Evolutionary conservation across 2,113 vertebrate genomes (phyloP).

Genomic region (Varanus komodoensis): DNA sequence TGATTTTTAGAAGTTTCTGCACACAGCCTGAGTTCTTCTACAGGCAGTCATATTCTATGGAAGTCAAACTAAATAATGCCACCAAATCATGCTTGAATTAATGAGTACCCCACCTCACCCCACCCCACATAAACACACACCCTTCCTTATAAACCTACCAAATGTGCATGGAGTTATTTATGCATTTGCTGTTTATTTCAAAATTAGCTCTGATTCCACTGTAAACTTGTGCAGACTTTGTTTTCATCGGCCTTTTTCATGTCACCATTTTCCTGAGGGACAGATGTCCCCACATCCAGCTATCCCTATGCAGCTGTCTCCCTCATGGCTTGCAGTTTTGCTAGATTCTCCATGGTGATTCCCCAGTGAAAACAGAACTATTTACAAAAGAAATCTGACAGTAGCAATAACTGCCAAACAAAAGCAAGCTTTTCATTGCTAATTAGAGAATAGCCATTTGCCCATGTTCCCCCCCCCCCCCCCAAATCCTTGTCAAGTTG

Average conservation of each 20-base stretch:
- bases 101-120: background rate
- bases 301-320: background rate
- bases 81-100: background rate
- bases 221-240: background rate
- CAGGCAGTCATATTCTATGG: background rate
- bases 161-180: background rate
- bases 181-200: background rate
- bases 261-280: background rate
- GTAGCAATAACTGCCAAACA: background rate
- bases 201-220: background rate
- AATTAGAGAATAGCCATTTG: background rate
- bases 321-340: background rate
- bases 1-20: background rate
- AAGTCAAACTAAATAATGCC: background rate
- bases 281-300: background rate
- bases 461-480: background rate
- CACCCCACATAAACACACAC: too few species aligned
- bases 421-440: background rate
- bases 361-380: background rate
- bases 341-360: background rate
- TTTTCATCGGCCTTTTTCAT: background rate
- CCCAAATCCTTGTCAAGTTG: background rate
- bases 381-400: background rate
- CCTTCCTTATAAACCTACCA: background rate
- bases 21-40: background rate